These are phyloP conservation scores for Metopia argyrocephala DNA, from an alignment of 2,888 invertebrate genomes.

Conservation along the genomic window DNA sequence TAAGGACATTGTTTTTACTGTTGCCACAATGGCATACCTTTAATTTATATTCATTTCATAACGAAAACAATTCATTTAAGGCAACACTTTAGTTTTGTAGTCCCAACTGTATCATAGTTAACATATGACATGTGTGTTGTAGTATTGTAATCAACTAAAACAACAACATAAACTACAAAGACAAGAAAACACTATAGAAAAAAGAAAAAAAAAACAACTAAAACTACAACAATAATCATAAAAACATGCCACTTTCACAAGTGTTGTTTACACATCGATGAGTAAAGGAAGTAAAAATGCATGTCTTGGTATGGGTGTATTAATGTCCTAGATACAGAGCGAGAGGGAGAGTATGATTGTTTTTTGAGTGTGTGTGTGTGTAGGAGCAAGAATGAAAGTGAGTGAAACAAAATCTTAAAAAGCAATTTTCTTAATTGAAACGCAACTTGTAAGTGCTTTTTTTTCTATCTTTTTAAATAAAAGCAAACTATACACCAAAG, in stretches of 20 bases:
- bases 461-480: not conserved
- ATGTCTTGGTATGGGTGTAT: constrained; percentile 5
- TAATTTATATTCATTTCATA: too few relatives aligned
- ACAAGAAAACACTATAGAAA: constrained; percentile 6
- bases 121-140: constrained; percentile 39
- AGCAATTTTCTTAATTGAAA: constrained; percentile 65
- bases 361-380: constrained; percentile 9
- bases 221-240: not conserved
- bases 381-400: constrained; percentile 28
- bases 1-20: too few relatives aligned
- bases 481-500: constrained; percentile 14
- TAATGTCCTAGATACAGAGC: not conserved
- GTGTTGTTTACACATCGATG: constrained; percentile 31
- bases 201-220: constrained; percentile 27
- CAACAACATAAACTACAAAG: constrained; percentile 19
- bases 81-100: constrained; percentile 36
- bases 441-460: constrained; percentile 51
- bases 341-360: not conserved
- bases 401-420: constrained; percentile 50
- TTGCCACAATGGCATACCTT: too few relatives aligned
- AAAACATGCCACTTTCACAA: constrained; percentile 41
- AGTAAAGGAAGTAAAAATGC: not conserved
- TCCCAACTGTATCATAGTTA: constrained; percentile 23
- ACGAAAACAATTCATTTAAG: constrained; percentile 31
- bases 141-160: constrained; percentile 34